These are phyloP conservation scores for Megastigmus dorsalis DNA, from an alignment of 2,888 invertebrate genomes.

Conservation along the genomic window DNA sequence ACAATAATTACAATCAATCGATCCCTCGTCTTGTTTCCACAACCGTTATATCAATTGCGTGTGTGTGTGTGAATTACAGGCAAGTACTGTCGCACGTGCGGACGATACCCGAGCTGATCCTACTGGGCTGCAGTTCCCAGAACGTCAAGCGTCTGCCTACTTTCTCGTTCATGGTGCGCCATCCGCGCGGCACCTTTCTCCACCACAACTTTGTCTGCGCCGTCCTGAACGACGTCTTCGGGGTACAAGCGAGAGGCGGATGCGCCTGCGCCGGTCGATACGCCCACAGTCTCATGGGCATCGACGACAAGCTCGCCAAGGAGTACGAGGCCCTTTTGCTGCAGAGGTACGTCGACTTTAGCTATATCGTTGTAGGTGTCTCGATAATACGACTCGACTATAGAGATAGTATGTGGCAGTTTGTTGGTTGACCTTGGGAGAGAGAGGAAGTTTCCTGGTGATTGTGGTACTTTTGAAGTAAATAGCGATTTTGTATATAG, in stretches of 20 bases:
- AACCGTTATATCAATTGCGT: no score
- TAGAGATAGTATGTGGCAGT: no score
- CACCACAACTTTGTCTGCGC: conserved; percentile 92
- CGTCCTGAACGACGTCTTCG: conserved; percentile 92
- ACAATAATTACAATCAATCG: no score
- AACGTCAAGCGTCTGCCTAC: conserved; percentile 84
- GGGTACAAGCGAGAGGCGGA: conserved; percentile 89
- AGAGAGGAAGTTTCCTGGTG: no score
- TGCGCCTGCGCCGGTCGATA: conserved; percentile 89
- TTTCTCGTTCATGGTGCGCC: conserved; percentile 90
- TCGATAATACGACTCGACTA: no score
- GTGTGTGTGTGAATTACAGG: conserved; percentile 75
- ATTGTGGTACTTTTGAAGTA: no score
- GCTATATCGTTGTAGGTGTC: no score
- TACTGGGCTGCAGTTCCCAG: conserved; percentile 83
- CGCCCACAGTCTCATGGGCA: conserved; percentile 89
- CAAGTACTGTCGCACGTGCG: conserved; percentile 87
- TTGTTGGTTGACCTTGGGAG: no score
- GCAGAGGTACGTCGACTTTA: conserved; percentile 77
- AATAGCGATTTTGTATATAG: no score
- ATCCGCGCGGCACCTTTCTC: conserved; percentile 87
- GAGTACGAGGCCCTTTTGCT: conserved; percentile 84
- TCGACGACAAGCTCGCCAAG: conserved; percentile 84
- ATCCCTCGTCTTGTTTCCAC: no score
- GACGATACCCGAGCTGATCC: conserved; percentile 86